Conservation (phyloP, 1,140 invertebrate species). For the Drosophila serrata region DNA sequence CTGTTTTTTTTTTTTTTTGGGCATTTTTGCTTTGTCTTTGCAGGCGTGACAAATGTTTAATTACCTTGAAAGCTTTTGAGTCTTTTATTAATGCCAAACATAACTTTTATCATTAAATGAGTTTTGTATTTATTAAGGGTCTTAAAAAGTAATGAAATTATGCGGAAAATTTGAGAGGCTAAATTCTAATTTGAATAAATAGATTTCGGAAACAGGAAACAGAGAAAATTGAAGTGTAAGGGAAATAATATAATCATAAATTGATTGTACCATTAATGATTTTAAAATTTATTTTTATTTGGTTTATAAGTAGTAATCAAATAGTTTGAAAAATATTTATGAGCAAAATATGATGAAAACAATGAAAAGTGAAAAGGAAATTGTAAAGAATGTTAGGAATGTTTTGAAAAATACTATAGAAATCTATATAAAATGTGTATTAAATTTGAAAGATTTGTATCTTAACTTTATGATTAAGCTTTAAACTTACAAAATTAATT, state of each 20-base stretch:
- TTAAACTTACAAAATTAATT: not conserved
- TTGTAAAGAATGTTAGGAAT: too few species aligned
- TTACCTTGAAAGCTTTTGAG: slow-evolving; percentile 67
- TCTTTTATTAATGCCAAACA: slow-evolving; percentile 55
- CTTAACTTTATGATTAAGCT: too few species aligned
- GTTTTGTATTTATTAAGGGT: slow-evolving; percentile 43
- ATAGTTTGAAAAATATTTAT: too few species aligned
- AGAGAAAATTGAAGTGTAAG: not conserved
- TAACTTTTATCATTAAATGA: slow-evolving; percentile 75
- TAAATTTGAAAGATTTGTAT: not conserved
- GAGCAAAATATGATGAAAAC: too few species aligned
- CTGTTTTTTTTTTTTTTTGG: slow-evolving; percentile 39
- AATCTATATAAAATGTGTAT: too few species aligned
- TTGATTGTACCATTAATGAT: too few species aligned
- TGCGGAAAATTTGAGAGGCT: slow-evolving; percentile 20
- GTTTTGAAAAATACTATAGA: too few species aligned
- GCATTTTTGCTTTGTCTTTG: slow-evolving; percentile 24
- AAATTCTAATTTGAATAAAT: slow-evolving; percentile 33
- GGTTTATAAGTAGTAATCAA: too few species aligned
- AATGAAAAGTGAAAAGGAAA: too few species aligned
- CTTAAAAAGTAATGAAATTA: slow-evolving; percentile 59
- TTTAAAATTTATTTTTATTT: too few species aligned
- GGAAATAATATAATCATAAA: too few species aligned
- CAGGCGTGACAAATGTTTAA: slow-evolving; percentile 62
- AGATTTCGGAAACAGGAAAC: not conserved